phyloP scores from a whole-genome alignment of 2,113 vertebrate genomes.

The Natator depressus region DNA sequence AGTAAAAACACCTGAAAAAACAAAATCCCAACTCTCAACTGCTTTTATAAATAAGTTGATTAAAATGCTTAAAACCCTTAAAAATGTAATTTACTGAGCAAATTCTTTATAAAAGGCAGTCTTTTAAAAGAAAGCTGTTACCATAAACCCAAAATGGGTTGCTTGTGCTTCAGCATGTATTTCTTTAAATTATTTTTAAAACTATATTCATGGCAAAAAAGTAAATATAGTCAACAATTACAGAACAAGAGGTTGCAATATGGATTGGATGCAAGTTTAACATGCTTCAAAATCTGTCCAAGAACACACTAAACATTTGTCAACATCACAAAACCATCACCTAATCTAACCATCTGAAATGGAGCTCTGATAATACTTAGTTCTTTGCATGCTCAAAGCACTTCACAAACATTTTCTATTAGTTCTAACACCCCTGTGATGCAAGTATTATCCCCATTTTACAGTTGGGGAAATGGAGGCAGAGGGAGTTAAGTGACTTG shows the following conservation, averaged over 20 bases:
- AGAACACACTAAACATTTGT: constrained; percentile 13
- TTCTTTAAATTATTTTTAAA: neutral
- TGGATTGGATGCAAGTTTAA: neutral
- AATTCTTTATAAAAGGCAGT: constrained; percentile 63
- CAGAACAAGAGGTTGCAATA: neutral
- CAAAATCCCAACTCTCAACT: constrained; percentile 1
- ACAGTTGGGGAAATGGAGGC: neutral
- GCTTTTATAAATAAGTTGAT: constrained; percentile 29
- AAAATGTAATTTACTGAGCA: constrained; percentile 40
- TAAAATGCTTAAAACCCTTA: constrained; percentile 4
- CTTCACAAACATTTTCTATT: constrained; percentile 28
- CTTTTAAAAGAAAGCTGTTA: constrained; percentile 28
- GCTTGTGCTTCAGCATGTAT: constrained; percentile 52
- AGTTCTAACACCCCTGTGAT: neutral
- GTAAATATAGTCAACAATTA: constrained; percentile 26
- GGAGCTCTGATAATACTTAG: constrained; percentile 40
- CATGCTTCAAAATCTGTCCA: constrained; percentile 21
- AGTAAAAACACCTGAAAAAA: constrained; percentile 35
- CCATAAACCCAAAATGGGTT: constrained; percentile 20
- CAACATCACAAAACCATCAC: neutral
- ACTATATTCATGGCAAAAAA: constrained; percentile 22
- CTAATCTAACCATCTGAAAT: constrained; percentile 22
- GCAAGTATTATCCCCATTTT: constrained; percentile 47
- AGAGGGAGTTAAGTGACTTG: neutral
- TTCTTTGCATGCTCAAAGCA: constrained; percentile 55